Percentiles rank a stretch among this genome's conserved stretches.
Evolutionary conservation across 2,888 invertebrate species (phyloP).

Genomic region (Operophtera brumata): DNA sequence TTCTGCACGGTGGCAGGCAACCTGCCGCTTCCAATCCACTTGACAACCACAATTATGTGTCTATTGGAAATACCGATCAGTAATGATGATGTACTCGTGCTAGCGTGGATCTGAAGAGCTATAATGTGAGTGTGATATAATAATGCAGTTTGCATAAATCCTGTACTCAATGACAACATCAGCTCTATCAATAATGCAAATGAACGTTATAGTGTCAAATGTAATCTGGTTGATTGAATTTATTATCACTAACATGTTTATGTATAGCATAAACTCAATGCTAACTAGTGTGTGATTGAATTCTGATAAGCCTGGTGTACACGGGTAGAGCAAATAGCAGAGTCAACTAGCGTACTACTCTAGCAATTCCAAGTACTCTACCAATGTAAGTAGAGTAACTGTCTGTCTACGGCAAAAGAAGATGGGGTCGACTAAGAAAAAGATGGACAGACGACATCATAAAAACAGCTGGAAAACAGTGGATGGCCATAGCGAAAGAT

Average conservation of each 20-base stretch:
- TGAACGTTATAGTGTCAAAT: constrained; percentile 1
- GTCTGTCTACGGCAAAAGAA: too few species aligned
- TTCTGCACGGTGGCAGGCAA: constrained; percentile 64
- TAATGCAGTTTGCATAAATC: constrained; percentile 18
- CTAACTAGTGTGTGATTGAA: not conserved
- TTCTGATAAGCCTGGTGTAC: too few species aligned
- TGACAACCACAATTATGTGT: constrained; percentile 19
- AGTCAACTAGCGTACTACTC: too few species aligned
- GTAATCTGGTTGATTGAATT: not conserved
- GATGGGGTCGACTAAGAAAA: too few species aligned
- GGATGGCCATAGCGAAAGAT: too few species aligned
- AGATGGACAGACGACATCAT: too few species aligned
- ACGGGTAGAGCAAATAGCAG: too few species aligned
- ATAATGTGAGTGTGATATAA: constrained; percentile 10
- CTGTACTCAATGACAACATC: constrained; percentile 11
- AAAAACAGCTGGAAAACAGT: too few species aligned
- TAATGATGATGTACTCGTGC: constrained; percentile 42
- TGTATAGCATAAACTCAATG: too few species aligned
- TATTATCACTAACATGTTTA: too few species aligned
- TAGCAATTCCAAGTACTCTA: too few species aligned
- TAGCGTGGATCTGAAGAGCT: constrained; percentile 23
- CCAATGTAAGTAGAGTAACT: too few species aligned
- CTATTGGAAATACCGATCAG: constrained; percentile 42
- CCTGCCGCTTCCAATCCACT: constrained; percentile 29
- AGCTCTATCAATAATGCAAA: constrained; percentile 11